Evolutionary conservation across 2,888 invertebrate genomes (phyloP).

Genomic region (Dugesia japonica): DNA sequence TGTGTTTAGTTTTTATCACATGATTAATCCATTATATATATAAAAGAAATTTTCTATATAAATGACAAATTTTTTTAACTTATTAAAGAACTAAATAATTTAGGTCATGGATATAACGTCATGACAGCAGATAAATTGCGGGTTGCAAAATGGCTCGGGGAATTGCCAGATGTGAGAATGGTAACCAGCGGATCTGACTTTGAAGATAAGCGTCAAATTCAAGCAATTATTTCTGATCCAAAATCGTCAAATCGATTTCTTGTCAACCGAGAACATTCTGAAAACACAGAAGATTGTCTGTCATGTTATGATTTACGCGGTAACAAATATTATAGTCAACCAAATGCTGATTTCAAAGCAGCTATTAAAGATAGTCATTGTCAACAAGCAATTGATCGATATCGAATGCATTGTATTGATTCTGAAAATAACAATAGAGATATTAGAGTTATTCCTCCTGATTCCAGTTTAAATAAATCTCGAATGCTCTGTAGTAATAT

Average conservation of each 20-base stretch:
- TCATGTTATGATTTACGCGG: not conserved
- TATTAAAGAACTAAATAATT: not conserved
- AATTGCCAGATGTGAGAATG: conserved; percentile 7
- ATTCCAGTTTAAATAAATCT: conserved; percentile 3
- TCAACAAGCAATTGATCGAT: not conserved
- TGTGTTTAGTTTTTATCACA: not conserved
- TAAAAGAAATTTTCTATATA: too few species aligned
- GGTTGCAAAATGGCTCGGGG: not conserved
- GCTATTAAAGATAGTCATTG: not conserved
- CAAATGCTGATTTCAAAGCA: not conserved
- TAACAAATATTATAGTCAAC: not conserved
- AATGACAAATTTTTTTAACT: not conserved
- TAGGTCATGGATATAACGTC: not conserved
- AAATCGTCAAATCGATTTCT: not conserved
- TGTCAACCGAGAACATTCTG: conserved; percentile 10
- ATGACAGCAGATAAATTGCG: conserved; percentile 15
- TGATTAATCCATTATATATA: not conserved
- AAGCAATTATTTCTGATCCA: not conserved
- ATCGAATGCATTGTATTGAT: not conserved
- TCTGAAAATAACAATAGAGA: not conserved
- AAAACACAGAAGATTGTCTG: not conserved
- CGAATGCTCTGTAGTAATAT: conserved; percentile 3
- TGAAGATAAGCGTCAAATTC: not conserved
- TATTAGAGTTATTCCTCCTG: not conserved
- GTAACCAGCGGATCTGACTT: not conserved